These are phyloP conservation scores for Alsophila aescularia DNA, from an alignment of 2,888 invertebrate genomes.

Conservation along the genomic window DNA sequence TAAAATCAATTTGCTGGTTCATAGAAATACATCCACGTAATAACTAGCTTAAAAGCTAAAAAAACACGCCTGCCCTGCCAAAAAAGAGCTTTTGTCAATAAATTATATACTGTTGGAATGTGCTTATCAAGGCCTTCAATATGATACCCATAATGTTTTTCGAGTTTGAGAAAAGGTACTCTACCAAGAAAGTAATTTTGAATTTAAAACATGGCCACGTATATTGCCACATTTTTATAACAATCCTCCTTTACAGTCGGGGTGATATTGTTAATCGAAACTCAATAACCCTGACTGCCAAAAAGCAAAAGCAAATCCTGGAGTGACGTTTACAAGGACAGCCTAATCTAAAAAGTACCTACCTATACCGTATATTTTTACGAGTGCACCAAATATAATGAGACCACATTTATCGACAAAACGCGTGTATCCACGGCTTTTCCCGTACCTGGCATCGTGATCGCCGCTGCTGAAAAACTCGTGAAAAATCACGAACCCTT, in stretches of 20 bases:
- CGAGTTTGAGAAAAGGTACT: too few relatives aligned
- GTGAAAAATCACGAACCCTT: constrained; percentile 64
- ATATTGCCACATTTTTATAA: too few relatives aligned
- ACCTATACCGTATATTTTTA: constrained; percentile 19
- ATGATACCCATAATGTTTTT: too few relatives aligned
- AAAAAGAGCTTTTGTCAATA: too few relatives aligned
- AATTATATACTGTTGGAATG: too few relatives aligned
- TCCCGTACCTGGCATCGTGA: constrained; percentile 55
- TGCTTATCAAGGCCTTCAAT: too few relatives aligned
- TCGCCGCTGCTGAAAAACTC: constrained; percentile 63
- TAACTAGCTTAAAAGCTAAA: too few relatives aligned
- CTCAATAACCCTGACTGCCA: not conserved
- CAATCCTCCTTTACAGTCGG: not conserved
- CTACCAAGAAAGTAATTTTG: too few relatives aligned
- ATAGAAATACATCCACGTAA: too few relatives aligned
- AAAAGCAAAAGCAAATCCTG: constrained; percentile 22
- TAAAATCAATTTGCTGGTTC: too few relatives aligned
- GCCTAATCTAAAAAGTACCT: not conserved
- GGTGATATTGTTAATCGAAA: not conserved
- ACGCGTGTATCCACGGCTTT: constrained; percentile 56
- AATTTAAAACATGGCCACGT: too few relatives aligned
- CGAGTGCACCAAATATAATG: constrained; percentile 43
- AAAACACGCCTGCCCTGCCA: too few relatives aligned
- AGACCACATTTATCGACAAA: constrained; percentile 63
- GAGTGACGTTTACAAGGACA: constrained; percentile 21